Evolutionary conservation across 2,797 vertebrate species (phyloP).

Genomic region (Sebastes goodei): DNA sequence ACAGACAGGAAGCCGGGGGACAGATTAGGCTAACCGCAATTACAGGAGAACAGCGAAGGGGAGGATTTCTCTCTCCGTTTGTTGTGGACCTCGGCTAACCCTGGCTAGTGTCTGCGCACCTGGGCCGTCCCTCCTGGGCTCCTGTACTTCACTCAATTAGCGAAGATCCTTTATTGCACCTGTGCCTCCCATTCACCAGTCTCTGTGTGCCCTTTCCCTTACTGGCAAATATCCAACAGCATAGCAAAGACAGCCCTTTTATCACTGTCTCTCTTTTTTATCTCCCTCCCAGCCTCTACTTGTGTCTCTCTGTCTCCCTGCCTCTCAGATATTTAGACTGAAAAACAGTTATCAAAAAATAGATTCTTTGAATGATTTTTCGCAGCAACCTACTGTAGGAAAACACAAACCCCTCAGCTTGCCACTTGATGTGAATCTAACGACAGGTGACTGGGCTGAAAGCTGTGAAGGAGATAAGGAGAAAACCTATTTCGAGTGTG

Average conservation of each 20-base stretch:
- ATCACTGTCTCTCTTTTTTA: conserved; percentile 14
- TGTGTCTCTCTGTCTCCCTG: not conserved
- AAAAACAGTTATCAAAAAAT: conserved; percentile 48
- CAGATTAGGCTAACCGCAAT: conserved; percentile 63
- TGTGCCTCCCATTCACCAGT: conserved; percentile 41
- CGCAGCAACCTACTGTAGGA: not conserved
- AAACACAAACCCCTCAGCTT: conserved; percentile 1
- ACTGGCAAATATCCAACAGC: conserved; percentile 44
- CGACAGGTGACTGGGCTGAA: conserved; percentile 4
- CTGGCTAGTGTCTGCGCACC: conserved; percentile 47
- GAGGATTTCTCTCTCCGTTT: conserved; percentile 45
- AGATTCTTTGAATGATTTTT: conserved; percentile 35
- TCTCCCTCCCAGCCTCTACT: not conserved
- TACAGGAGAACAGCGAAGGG: conserved; percentile 48
- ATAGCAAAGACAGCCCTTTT: conserved; percentile 20
- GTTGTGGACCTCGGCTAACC: conserved; percentile 45
- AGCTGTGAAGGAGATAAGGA: conserved; percentile 1
- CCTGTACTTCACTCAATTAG: conserved; percentile 61
- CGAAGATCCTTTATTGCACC: conserved; percentile 53
- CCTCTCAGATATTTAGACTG: conserved; percentile 15
- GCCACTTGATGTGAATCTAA: not conserved
- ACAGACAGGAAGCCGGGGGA: conserved; percentile 42
- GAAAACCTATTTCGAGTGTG: not conserved
- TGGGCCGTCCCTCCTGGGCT: conserved; percentile 49
- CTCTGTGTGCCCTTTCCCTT: conserved; percentile 5